Base-by-base conservation (phyloP, 2,888 invertebrate genomes). In the Esperia sulphurella region DNA sequence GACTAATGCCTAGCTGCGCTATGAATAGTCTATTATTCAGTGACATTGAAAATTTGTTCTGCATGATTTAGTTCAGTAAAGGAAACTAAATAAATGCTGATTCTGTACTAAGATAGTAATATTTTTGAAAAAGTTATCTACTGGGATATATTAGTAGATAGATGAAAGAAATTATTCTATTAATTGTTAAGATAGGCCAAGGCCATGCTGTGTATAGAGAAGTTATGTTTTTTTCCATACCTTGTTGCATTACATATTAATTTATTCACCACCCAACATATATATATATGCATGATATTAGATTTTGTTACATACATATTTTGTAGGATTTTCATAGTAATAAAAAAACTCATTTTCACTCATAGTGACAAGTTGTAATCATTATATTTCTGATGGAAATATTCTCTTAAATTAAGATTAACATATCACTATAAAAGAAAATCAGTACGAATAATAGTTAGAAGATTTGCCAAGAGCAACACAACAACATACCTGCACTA, bases 401-500 rank as follows among this genome's bases (percentile, higher is more conserved):
- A 33, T 33, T n/a, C n/a, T n/a, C n/a, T n/a, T n/a, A n/a, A n/a
- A n/a, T n/a, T n/a, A n/a, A n/a, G n/a, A n/a, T n/a, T n/a, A n/a
- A 5, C 21, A 21, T 21, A 21, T 21, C 21, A 21, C 21, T 21
- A 21, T 3, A 21, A 21, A 21, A 21, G 21, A 21, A 21, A 21
- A 21, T 21, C 2, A 21, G 21, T 21, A 5, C 5, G 21, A 21
- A 5, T 6, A 33, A 10, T 33, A 33, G 4, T 10, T 8, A 4
- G 8, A 5, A 10, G n/a, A n/a, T n/a, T 8, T 33, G 4, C 10
- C 8, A 33, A 10, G 8, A 13, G 12, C 8, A 39, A 39, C 3
- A 21, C 41, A 41, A 10, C 3, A 45, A 56, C 72, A 69, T 92
- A 96, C 96, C 95, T 90, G 94, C 93, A 76, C 96, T 96, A 51